Base-by-base conservation (phyloP, 2,888 invertebrate species). In the Drosophila sordidapex region DNA sequence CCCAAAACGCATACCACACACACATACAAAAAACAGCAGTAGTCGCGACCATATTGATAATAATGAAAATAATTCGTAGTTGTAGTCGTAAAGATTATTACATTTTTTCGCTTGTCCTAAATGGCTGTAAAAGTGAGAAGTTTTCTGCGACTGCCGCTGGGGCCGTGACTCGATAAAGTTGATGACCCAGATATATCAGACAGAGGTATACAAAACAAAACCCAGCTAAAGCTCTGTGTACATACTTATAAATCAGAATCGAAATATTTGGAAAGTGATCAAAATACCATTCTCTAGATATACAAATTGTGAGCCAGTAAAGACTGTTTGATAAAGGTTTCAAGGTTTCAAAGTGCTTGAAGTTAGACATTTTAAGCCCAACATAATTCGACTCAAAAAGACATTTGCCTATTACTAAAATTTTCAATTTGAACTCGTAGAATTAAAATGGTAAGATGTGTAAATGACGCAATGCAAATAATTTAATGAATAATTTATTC, bases 61-160 rank as follows among this genome's bases (percentile, higher is more conserved):
- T 85, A 83, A 85, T 83, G 82, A 81, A 88, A 81, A 85, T 88
- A 86, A 88, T 88, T 85, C 76, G 74, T 86, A 83, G 84, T 86
- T 88, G 74, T 64, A 66, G 68, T 78, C 76, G 70, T 76, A 79
- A 88, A 88, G 71, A 86, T 83, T 86, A 86, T 85, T 83, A 81
- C 79, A 83, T 83, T 76, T 76, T 71, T 75, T 63, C 70, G 69
- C 57, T 72, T 40, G 80, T 63, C 71, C 73, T 53, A 64, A 76
- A 79, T 71, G 73, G 69, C 68, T 65, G 60, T 65, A 54, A n/a
- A 36, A 51, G 48, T 48, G 61, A 27, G 73, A 77, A 81, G 40
- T 59, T 18, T 25, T 36, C 35, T 29, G n/a, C 35, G 67, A 63
- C 53, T 70, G 64, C 52, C 59, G 54, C 40, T 51, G 60, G 33